Conservation (phyloP, 2,797 vertebrate species). For the Eospalax fontanierii region DNA sequence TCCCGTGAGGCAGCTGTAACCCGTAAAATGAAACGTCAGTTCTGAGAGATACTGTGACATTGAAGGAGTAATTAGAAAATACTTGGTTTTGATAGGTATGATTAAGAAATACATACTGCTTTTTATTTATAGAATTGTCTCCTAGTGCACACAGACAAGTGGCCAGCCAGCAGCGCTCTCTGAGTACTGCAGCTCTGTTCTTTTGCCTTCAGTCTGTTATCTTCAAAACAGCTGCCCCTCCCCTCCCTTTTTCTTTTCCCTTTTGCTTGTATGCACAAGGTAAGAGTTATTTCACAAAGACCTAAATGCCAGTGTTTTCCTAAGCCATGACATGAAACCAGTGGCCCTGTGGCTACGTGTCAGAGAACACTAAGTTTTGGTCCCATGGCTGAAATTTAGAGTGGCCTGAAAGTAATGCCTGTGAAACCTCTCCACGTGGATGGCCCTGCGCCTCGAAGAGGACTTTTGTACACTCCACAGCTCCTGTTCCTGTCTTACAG, state of each 20-base stretch:
- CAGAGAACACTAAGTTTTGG: slow-evolving; percentile 78
- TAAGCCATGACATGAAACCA: slow-evolving; percentile 73
- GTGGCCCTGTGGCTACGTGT: slow-evolving; percentile 79
- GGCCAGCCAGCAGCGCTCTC: slow-evolving; percentile 84
- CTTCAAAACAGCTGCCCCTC: slow-evolving; percentile 77
- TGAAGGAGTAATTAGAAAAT: slow-evolving; percentile 87
- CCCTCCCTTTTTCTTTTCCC: slow-evolving; percentile 27
- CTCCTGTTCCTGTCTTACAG: slow-evolving; percentile 83
- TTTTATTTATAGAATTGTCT: slow-evolving; percentile 91
- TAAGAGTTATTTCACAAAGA: slow-evolving; percentile 82
- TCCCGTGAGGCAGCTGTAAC: slow-evolving; percentile 84
- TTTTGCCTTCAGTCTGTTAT: slow-evolving; percentile 85
- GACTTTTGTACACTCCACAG: slow-evolving; percentile 89
- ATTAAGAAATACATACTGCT: slow-evolving; percentile 87
- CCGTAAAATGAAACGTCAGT: slow-evolving; percentile 81
- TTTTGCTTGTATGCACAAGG: slow-evolving; percentile 83
- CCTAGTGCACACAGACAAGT: slow-evolving; percentile 90
- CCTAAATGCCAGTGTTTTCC: slow-evolving; percentile 84
- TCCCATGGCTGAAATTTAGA: slow-evolving; percentile 83
- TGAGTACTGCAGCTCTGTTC: slow-evolving; percentile 85
- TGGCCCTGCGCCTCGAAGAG: slow-evolving; percentile 87
- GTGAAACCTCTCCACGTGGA: slow-evolving; percentile 83
- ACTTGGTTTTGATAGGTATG: slow-evolving; percentile 86
- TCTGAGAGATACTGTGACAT: slow-evolving; percentile 75
- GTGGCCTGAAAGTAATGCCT: slow-evolving; percentile 83